A percentile compares a stretch with the other conserved stretches of the same genome.
These are phyloP conservation scores for Riparia riparia DNA, from an alignment of 2,113 vertebrate species.

Conservation along the genomic window DNA sequence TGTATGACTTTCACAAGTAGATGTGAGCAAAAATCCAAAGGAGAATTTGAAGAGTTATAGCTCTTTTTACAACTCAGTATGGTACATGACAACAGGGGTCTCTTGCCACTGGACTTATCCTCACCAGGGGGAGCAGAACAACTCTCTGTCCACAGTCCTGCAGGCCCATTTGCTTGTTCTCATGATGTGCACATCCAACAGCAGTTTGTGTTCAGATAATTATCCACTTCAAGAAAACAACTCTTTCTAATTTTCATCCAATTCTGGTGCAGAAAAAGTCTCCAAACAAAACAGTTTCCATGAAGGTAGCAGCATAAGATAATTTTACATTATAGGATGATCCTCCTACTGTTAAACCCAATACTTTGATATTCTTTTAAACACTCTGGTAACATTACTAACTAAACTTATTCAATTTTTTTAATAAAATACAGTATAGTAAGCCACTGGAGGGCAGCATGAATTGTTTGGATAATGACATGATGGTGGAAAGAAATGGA, in stretches of 20 bases:
- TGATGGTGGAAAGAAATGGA: neutral
- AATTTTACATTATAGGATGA: neutral
- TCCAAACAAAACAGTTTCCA: neutral
- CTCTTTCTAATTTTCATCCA: neutral
- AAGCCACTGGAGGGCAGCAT: slow-evolving; percentile 60
- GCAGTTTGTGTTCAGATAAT: neutral
- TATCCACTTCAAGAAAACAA: neutral
- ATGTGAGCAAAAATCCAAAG: neutral
- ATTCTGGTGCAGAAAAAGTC: neutral
- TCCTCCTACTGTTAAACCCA: neutral
- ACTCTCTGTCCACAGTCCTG: neutral
- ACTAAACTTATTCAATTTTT: neutral
- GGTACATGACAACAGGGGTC: neutral
- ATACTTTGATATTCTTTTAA: neutral
- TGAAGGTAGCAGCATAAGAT: neutral
- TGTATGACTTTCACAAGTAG: neutral
- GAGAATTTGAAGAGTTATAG: neutral
- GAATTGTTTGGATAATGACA: slow-evolving; percentile 27
- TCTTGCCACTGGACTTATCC: neutral
- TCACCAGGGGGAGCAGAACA: neutral
- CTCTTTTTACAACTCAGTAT: neutral
- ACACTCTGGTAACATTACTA: neutral
- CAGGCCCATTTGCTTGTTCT: neutral
- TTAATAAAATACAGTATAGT: neutral
- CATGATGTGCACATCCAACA: neutral